Evolutionary conservation across 2,797 vertebrate genomes (phyloP).

Genomic region (Malacoctenus gilli): DNA sequence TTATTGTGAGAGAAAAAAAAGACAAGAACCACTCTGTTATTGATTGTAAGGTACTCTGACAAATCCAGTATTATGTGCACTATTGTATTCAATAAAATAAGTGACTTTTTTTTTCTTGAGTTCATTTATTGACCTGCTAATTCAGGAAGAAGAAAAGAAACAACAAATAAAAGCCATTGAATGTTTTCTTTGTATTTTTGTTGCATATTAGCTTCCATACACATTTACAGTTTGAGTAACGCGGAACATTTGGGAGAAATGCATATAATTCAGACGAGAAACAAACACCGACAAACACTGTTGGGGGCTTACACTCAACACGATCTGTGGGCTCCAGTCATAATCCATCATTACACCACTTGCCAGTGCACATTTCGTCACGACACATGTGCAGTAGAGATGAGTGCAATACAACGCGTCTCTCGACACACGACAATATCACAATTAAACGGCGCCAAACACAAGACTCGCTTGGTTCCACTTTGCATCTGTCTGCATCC

Average conservation of each 20-base stretch:
- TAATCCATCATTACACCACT: conserved; percentile 38
- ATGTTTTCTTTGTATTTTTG: conserved; percentile 62
- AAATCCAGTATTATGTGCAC: conserved; percentile 45
- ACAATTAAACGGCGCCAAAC: conserved; percentile 55
- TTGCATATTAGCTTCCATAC: conserved; percentile 70
- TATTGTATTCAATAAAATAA: conserved; percentile 57
- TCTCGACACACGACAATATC: conserved; percentile 40
- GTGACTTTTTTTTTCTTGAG: conserved; percentile 3
- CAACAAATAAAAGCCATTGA: conserved; percentile 21
- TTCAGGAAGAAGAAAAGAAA: conserved; percentile 13
- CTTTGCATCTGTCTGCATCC: conserved; percentile 33
- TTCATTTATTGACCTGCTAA: conserved; percentile 12
- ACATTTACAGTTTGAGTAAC: conserved; percentile 68
- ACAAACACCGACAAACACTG: conserved; percentile 56
- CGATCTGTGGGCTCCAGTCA: conserved; percentile 23
- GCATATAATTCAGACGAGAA: conserved; percentile 56
- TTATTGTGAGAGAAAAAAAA: conserved; percentile 36
- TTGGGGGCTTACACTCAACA: conserved; percentile 46
- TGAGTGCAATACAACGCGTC: conserved; percentile 27
- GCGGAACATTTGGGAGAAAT: conserved; percentile 59
- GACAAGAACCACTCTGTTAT: conserved; percentile 40
- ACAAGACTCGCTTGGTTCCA: conserved; percentile 49
- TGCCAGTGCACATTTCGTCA: conserved; percentile 33
- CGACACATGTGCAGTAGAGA: conserved; percentile 36
- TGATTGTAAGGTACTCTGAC: conserved; percentile 38